Conservation (phyloP, 1,140 invertebrate genomes). For the Anadara kagoshimensis region DNA sequence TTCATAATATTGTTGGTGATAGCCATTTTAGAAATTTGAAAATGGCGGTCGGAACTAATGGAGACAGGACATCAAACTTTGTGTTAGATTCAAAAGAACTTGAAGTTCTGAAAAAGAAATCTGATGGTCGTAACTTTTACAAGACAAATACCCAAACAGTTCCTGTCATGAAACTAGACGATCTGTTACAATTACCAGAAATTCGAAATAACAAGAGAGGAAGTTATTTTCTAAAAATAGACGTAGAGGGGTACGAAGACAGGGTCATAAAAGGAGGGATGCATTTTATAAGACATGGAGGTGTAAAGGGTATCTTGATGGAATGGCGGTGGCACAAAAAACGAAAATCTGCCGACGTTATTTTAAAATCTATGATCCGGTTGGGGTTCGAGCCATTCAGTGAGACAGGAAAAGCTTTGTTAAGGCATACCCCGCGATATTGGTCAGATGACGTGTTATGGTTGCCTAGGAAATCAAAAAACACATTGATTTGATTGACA, state of each 20-base stretch:
- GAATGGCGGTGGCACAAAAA: slow-evolving; percentile 35
- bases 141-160: neutral
- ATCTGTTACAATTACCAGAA: slow-evolving; percentile 27
- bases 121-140: neutral
- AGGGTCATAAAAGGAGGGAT: slow-evolving; percentile 30
- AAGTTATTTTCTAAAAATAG: slow-evolving; percentile 38
- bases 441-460: slow-evolving; percentile 19
- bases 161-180: slow-evolving; percentile 27
- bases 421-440: neutral
- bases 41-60: slow-evolving; percentile 46
- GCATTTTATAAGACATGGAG: slow-evolving; percentile 29
- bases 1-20: slow-evolving; percentile 57
- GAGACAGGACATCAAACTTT: slow-evolving; percentile 50
- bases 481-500: too few species aligned
- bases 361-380: slow-evolving; percentile 33
- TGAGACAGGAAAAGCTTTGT: neutral
- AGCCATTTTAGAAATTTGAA: slow-evolving; percentile 42
- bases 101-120: slow-evolving; percentile 24
- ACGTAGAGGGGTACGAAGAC: slow-evolving; percentile 77
- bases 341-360: slow-evolving; percentile 17
- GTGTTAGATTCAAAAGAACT: neutral
- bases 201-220: slow-evolving; percentile 28
- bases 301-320: slow-evolving; percentile 38
- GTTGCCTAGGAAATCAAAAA: neutral
- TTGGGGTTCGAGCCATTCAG: slow-evolving; percentile 28